Percentiles rank a stretch among this genome's conserved stretches.
Evolutionary conservation across 1,140 invertebrate genomes (phyloP).

Genomic region (Coptotermes formosanus): DNA sequence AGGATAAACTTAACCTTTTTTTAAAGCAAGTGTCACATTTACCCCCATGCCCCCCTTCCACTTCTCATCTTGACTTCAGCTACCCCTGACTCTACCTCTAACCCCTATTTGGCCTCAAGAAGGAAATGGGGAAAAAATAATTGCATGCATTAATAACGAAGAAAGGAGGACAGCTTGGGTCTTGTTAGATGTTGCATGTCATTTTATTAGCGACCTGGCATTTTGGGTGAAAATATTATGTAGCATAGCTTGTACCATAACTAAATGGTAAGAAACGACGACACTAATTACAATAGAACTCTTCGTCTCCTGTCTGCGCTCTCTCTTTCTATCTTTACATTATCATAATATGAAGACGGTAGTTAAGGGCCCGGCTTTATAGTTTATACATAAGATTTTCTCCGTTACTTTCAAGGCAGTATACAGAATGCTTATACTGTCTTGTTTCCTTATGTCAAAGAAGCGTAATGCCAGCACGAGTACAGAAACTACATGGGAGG

Average conservation of each 20-base stretch:
- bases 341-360: neutral
- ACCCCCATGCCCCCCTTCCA: slow-evolving; percentile 7
- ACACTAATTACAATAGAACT: slow-evolving; percentile 23
- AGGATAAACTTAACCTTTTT: slow-evolving; percentile 35
- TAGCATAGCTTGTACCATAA: neutral
- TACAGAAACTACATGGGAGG: neutral
- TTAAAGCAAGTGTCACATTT: slow-evolving; percentile 52
- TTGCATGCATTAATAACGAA: slow-evolving; percentile 31
- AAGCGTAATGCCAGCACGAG: neutral
- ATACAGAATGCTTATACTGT: neutral
- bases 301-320: neutral
- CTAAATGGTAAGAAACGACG: slow-evolving; percentile 18
- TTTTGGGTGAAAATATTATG: slow-evolving; percentile 23
- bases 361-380: slow-evolving; percentile 6
- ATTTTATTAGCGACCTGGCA: slow-evolving; percentile 30
- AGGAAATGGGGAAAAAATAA: slow-evolving; percentile 27
- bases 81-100: slow-evolving; percentile 8
- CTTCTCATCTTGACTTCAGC: slow-evolving; percentile 38
- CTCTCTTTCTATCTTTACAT: neutral
- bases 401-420: neutral
- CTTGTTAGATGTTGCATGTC: slow-evolving; percentile 30
- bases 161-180: neutral
- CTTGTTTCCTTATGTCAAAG: slow-evolving; percentile 8
- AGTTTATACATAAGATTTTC: neutral
- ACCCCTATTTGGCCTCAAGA: slow-evolving; percentile 22